Percentiles rank a stretch among this genome's conserved stretches.
Evolutionary conservation across 2,888 invertebrate species (phyloP).

Genomic region (Esperia sulphurella): DNA sequence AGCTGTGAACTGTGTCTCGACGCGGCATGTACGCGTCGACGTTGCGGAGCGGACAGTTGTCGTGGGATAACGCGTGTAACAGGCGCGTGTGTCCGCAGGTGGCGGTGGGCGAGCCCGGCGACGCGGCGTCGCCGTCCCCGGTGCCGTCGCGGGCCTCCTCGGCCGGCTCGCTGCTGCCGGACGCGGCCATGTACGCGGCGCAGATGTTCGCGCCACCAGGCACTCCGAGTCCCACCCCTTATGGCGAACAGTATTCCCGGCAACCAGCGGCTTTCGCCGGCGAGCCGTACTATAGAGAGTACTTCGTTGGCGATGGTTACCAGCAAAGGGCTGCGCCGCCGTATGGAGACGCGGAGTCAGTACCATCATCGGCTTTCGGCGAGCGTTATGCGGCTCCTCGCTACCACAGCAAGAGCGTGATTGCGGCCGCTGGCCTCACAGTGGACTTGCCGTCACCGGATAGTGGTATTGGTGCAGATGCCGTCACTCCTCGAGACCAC

Average conservation of each 20-base stretch:
- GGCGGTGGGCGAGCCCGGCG: slow-evolving; percentile 77
- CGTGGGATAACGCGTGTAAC: slow-evolving; percentile 82
- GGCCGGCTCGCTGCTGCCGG: slow-evolving; percentile 79
- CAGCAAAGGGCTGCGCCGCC: slow-evolving; percentile 80
- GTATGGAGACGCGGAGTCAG: slow-evolving; percentile 78
- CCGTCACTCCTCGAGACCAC: slow-evolving; percentile 94
- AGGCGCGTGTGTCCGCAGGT: slow-evolving; percentile 82
- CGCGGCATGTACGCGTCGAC: slow-evolving; percentile 80
- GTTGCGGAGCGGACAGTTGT: slow-evolving; percentile 78
- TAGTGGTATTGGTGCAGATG: slow-evolving; percentile 96
- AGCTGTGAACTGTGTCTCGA: slow-evolving; percentile 71
- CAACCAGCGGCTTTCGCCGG: slow-evolving; percentile 81
- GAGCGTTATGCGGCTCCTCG: slow-evolving; percentile 84
- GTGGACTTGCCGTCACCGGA: slow-evolving; percentile 97
- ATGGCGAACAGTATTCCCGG: slow-evolving; percentile 71
- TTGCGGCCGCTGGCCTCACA: slow-evolving; percentile 89
- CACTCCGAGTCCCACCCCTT: slow-evolving; percentile 83
- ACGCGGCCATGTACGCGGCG: slow-evolving; percentile 83
- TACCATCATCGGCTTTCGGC: slow-evolving; percentile 82
- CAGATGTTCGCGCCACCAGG: slow-evolving; percentile 85
- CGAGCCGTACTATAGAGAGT: slow-evolving; percentile 90
- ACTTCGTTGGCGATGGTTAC: slow-evolving; percentile 83
- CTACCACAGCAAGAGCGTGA: slow-evolving; percentile 86
- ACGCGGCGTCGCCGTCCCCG: slow-evolving; percentile 81
- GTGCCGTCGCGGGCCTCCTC: slow-evolving; percentile 81